Evolutionary conservation across 2,888 invertebrate genomes (phyloP).

Genomic region (Coleophora deauratella): DNA sequence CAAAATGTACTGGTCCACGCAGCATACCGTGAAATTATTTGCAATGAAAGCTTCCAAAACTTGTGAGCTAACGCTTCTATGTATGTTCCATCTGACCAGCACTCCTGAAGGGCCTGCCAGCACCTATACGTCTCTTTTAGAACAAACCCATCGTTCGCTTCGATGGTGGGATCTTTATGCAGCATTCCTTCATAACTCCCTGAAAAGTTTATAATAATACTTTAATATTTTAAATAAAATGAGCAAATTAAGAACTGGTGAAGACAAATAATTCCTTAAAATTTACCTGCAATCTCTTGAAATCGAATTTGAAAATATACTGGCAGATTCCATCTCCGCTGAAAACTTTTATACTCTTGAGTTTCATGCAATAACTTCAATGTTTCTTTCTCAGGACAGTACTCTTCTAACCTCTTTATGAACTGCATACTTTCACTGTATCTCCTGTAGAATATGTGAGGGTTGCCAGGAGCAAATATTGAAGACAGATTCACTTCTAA

Average conservation of each 20-base stretch:
- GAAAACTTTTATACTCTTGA: constrained; percentile 83
- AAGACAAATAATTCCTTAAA: too few species aligned
- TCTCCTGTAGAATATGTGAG: constrained; percentile 87
- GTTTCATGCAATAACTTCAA: constrained; percentile 77
- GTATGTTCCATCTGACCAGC: constrained; percentile 88
- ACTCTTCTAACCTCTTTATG: constrained; percentile 79
- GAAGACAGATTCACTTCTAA: constrained; percentile 86
- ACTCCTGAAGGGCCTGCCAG: constrained; percentile 64
- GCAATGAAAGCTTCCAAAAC: constrained; percentile 92
- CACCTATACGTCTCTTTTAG: constrained; percentile 63
- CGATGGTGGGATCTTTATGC: constrained; percentile 38
- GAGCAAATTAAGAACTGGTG: neutral
- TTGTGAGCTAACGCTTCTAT: constrained; percentile 85
- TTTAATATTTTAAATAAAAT: too few species aligned
- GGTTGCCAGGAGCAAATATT: constrained; percentile 94
- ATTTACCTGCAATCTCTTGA: constrained; percentile 90
- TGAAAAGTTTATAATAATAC: constrained; percentile 23
- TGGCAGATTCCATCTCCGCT: constrained; percentile 92
- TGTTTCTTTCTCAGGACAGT: constrained; percentile 75
- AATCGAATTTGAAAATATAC: constrained; percentile 98
- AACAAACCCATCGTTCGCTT: constrained; percentile 49
- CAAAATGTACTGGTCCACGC: constrained; percentile 77
- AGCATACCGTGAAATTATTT: constrained; percentile 85
- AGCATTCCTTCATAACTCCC: constrained; percentile 57
- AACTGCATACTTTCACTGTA: constrained; percentile 87